Evolutionary conservation across 2,888 invertebrate genomes (phyloP), one percentile per base, ranked within the genome.

Genomic region (Chirona hameri): DNA sequence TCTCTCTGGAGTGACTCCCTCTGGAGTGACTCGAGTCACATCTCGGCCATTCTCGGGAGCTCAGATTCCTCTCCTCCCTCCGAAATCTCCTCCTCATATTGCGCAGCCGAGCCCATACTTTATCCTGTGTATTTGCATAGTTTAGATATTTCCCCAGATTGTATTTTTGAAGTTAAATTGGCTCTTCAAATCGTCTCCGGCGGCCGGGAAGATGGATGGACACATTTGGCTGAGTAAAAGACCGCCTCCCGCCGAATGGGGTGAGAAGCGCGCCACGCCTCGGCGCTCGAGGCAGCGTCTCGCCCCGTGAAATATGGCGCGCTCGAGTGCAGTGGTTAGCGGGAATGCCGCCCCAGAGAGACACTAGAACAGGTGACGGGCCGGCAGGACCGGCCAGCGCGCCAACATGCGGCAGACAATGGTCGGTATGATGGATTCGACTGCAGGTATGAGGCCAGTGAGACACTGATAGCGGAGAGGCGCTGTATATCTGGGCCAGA

Each of bases 101-200:
- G 46, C 24, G 21, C 76, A 24, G 39, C 76, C 0, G 46, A 76
- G 76, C 76, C 46, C 76, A 76, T 76, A 76, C 76, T 76, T 76
- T 76, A 76, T 76, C 76, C 76, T 9, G 46, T n/a, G 76, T 76
- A 76, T 76, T 76, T 76, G 76, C 76, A 76, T 76, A 76, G 76
- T 76, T 76, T 76, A 76, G 76, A 76, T 76, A 76, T 76, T 76
- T 76, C 76, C 76, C 76, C 76, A 76, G 76, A 76, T 76, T 76
- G 76, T 76, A 76, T 76, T 76, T 76, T 76, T 76, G 76, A 76
- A 76, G 76, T 76, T 76, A 76, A 76, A 76, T 76, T 76, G 76
- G 76, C 76, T 76, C 76, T 76, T 76, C 76, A 76, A 76, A 46
- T 24, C 76, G 76, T 46, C 76, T 76, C 76, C 76, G 46, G 39